phyloP scores from a whole-genome alignment of 2,113 vertebrate genomes.

The Hepsetus odoe region DNA sequence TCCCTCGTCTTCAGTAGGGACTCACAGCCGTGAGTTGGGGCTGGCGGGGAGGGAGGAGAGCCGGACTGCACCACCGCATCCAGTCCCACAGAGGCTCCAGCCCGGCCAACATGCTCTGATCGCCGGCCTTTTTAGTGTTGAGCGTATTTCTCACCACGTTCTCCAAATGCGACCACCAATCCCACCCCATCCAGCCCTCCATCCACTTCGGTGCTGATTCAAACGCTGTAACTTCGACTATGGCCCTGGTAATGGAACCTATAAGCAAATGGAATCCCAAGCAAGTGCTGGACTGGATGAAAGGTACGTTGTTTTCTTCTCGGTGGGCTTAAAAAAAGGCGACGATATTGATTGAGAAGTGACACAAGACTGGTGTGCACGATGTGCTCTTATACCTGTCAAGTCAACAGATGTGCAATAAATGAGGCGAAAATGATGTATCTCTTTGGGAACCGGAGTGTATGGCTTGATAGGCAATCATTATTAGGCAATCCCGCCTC shows the following conservation, averaged over 20 bases:
- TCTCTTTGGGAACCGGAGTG: neutral
- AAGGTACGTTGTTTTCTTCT: slow-evolving; percentile 76
- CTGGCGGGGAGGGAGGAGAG: slow-evolving; percentile 64
- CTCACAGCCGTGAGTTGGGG: slow-evolving; percentile 64
- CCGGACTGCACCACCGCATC: slow-evolving; percentile 82
- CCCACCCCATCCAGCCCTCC: slow-evolving; percentile 63
- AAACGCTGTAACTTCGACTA: slow-evolving; percentile 74
- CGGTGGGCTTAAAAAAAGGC: neutral
- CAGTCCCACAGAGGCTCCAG: slow-evolving; percentile 70
- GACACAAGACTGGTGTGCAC: neutral
- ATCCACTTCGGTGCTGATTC: slow-evolving; percentile 70
- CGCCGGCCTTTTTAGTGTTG: slow-evolving; percentile 59
- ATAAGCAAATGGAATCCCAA: slow-evolving; percentile 83
- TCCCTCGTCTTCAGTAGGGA: slow-evolving; percentile 64
- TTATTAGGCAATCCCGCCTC: neutral
- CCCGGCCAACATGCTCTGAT: slow-evolving; percentile 82
- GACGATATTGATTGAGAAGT: neutral
- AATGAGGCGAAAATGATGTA: neutral
- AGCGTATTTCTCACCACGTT: slow-evolving; percentile 49
- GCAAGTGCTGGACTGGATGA: slow-evolving; percentile 84
- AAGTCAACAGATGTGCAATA: neutral
- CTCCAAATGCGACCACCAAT: slow-evolving; percentile 71
- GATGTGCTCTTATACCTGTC: neutral
- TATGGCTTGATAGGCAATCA: neutral
- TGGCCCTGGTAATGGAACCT: slow-evolving; percentile 83